phyloP scores from a whole-genome alignment of 2,888 invertebrate species.

The Hedya salicella region DNA sequence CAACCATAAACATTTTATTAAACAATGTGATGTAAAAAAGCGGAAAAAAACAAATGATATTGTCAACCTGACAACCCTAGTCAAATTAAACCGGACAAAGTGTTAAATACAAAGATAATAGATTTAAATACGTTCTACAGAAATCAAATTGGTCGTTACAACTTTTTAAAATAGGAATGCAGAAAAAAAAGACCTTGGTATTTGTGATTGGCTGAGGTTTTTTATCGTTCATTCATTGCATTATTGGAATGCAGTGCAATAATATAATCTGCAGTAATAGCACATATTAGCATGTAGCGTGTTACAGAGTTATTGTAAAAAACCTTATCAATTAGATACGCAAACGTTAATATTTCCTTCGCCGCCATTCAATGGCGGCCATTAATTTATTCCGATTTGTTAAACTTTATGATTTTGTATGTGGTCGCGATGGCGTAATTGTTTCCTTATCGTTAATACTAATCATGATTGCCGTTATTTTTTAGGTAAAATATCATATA shows the following conservation, averaged over 20 bases:
- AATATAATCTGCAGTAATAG: conserved; percentile 28
- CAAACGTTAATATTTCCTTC: background rate
- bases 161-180: conserved; percentile 23
- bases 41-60: background rate
- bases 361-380: background rate
- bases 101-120: background rate
- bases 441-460: background rate
- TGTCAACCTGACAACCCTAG: background rate
- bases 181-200: conserved; percentile 36
- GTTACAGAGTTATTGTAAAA: conserved; percentile 15
- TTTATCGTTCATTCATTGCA: conserved; percentile 28
- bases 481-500: background rate
- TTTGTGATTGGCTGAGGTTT: conserved; percentile 26
- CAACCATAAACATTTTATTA: background rate
- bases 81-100: background rate
- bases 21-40: background rate
- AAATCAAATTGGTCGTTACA: conserved; percentile 10
- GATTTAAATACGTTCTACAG: background rate
- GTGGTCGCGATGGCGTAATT: background rate
- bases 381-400: background rate
- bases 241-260: conserved; percentile 26
- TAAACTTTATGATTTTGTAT: background rate
- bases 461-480: background rate
- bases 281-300: conserved; percentile 16
- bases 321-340: conserved; percentile 3